These are phyloP conservation scores for Pogonophryne albipinna DNA, from an alignment of 2,797 vertebrate genomes.

Conservation along the genomic window DNA sequence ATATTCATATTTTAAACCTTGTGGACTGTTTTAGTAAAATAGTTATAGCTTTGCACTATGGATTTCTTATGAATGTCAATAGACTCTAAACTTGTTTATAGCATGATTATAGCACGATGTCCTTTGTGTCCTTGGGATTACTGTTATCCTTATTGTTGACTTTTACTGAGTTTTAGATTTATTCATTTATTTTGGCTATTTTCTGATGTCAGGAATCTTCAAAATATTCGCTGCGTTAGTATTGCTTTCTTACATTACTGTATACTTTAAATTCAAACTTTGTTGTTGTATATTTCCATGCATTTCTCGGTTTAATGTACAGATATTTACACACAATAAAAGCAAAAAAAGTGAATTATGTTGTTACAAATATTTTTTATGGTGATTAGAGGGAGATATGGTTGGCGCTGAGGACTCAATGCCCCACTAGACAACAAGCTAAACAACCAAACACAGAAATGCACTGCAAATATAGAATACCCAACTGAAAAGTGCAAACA, in stretches of 20 bases:
- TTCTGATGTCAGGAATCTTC: constrained; percentile 34
- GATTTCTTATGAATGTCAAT: constrained; percentile 54
- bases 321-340: constrained; percentile 74
- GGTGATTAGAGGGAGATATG: background rate
- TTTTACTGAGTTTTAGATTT: constrained; percentile 34
- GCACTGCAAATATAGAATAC: too few species aligned
- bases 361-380: background rate
- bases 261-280: constrained; percentile 36
- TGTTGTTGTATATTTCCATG: constrained; percentile 57
- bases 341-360: constrained; percentile 20
- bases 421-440: background rate
- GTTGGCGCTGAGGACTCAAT: background rate
- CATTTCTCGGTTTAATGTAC: constrained; percentile 59
- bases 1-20: constrained; percentile 35
- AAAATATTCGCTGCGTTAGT: background rate
- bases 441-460: background rate
- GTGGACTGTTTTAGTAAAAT: constrained; percentile 46
- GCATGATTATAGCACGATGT: constrained; percentile 45
- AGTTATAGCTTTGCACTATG: constrained; percentile 49
- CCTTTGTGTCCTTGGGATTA: constrained; percentile 6
- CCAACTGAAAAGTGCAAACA: background rate
- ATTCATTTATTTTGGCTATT: constrained; percentile 25
- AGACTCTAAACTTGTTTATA: constrained; percentile 47
- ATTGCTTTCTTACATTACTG: constrained; percentile 55
- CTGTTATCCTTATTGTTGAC: constrained; percentile 7